phyloP scores from a whole-genome alignment of 2,797 vertebrate genomes.

The Spinibarbus caldwelli region DNA sequence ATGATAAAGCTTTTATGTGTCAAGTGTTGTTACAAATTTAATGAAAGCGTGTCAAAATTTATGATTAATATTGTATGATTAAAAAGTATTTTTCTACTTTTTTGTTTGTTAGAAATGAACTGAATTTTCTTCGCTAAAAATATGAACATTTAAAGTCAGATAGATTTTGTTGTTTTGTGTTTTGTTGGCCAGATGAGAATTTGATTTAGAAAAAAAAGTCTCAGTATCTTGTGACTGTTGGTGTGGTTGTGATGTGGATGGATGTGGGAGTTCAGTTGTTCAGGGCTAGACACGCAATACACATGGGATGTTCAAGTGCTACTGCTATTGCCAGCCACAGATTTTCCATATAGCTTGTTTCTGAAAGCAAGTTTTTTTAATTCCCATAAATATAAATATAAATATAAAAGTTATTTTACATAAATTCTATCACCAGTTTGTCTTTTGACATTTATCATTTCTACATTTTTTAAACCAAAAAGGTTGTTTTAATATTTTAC shows the following conservation, averaged over 20 bases:
- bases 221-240: conserved; percentile 63
- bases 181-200: neutral
- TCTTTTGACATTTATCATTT: neutral
- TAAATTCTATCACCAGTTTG: neutral
- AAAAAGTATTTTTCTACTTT: neutral
- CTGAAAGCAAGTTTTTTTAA: neutral
- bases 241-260: conserved; percentile 67
- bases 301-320: conserved; percentile 57
- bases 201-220: conserved; percentile 35
- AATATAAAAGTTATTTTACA: neutral
- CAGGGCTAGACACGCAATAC: conserved; percentile 80
- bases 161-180: neutral
- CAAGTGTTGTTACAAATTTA: neutral
- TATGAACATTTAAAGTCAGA: neutral
- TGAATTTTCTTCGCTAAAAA: too few relatives aligned
- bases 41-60: neutral
- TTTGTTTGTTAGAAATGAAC: neutral
- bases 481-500: neutral
- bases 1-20: neutral
- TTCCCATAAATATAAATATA: neutral
- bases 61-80: neutral
- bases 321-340: neutral
- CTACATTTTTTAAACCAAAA: neutral
- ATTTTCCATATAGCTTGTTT: neutral
- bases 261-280: conserved; percentile 65